Conservation (phyloP, 92 coral and sea anemone genomes). For the Zoanthus sociatus region DNA sequence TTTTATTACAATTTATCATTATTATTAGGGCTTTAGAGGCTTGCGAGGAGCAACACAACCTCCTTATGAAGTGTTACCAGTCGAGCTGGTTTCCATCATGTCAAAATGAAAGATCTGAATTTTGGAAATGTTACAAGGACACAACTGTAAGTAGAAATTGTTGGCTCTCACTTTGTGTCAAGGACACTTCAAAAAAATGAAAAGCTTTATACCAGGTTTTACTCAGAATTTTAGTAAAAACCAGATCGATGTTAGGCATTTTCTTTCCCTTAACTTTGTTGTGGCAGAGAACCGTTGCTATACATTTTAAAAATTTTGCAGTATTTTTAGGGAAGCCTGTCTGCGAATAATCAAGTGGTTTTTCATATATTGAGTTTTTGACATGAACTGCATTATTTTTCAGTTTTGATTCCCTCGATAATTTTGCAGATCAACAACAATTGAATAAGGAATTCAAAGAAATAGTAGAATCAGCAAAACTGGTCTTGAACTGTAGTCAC, state of each 20-base stretch:
- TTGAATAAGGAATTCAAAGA: no score
- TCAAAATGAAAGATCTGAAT: conserved; percentile 71
- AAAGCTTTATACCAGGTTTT: not conserved
- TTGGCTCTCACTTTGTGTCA: no score
- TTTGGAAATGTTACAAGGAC: conserved; percentile 93
- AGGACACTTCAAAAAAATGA: no score
- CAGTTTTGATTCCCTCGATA: no score
- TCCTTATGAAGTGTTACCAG: conserved; percentile 83
- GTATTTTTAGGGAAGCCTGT: not conserved
- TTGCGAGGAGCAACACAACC: conserved; percentile 72
- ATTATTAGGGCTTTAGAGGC: conserved; percentile 83
- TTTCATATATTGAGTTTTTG: no score
- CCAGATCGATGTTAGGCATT: not conserved
- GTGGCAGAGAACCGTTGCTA: no score
- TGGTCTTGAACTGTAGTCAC: no score
- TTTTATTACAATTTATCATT: not conserved
- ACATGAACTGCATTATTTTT: no score
- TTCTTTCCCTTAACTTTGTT: not conserved
- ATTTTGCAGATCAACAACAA: no score
- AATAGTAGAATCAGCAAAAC: no score
- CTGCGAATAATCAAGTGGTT: not conserved
- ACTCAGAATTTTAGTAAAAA: not conserved
- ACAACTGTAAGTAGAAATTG: conserved; percentile 67
- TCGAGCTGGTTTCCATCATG: conserved; percentile 90
- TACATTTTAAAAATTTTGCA: no score